Conservation (phyloP, 2,888 invertebrate genomes). For the Noctua pronuba region DNA sequence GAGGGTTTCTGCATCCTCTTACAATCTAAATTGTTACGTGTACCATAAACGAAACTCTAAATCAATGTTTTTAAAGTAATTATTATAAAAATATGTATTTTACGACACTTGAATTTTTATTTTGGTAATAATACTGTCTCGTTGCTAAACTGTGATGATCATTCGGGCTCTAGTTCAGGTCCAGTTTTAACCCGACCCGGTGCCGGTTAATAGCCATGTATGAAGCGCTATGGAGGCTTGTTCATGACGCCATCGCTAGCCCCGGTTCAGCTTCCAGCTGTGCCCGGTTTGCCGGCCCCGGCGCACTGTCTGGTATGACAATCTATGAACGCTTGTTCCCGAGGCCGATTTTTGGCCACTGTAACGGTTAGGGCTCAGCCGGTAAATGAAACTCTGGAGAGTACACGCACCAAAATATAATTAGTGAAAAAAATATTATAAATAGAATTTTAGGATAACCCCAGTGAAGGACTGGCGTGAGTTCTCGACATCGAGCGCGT, state of each 20-base stretch:
- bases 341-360: too few species aligned
- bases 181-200: not conserved
- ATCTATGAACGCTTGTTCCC: not conserved
- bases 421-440: too few species aligned
- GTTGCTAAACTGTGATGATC: conserved; percentile 41
- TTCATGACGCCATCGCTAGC: not conserved
- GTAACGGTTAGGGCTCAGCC: too few species aligned
- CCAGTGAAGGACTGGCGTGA: too few species aligned
- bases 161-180: not conserved
- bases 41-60: conserved; percentile 38
- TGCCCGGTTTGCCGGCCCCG: not conserved
- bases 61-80: conserved; percentile 52
- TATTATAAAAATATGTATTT: conserved; percentile 57
- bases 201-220: not conserved
- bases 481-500: too few species aligned
- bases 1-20: conserved; percentile 26
- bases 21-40: conserved; percentile 36
- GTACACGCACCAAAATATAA: too few species aligned
- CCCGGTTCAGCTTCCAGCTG: not conserved
- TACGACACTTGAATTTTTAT: too few species aligned
- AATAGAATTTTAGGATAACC: too few species aligned
- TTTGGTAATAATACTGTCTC: conserved; percentile 28
- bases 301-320: not conserved
- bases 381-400: too few species aligned
- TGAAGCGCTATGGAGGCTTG: not conserved